Base-by-base conservation (phyloP, 2,888 invertebrate species). In the Pyrrhosoma nymphula region DNA sequence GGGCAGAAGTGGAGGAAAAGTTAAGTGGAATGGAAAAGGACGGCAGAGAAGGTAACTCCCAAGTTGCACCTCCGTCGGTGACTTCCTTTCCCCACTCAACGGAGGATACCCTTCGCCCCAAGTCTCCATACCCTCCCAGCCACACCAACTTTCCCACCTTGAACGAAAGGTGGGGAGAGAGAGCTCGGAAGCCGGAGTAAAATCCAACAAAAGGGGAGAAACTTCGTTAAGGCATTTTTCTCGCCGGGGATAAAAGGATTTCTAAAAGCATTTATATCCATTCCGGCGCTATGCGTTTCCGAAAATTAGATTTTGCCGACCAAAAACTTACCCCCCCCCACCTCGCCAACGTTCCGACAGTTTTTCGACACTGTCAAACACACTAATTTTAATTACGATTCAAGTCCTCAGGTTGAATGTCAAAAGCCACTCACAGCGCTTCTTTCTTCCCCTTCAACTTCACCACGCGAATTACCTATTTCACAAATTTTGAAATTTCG, bases 341-440 rank as follows among this genome's bases (percentile, higher is more conserved):
- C 47, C 47, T 8, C 47, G 47, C 47, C 47, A 47, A 47, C 47
- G 82, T 82, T 82, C 82, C 16, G 14, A 82, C 82, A 30, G 82
- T 82, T 82, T 82, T 82, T 82, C 82, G 82, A 26, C 16, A 82
- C 82, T 82, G 82, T 82, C 82, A 82, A 82, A 82, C 82, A 82
- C 82, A 82, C 82, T 82, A 82, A 82, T 82, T 69, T 26, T 82
- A 82, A 82, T 82, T 82, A 82, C 30, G 82, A 69, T n/a, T 69
- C 69, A 69, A n/a, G 26, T n/a, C n/a, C 69, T 26, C n/a, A 26
- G 10, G 69, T 3, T 26, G 26, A n/a, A 69, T 69, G 69, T 69
- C 26, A 69, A 69, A 69, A 69, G 69, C 69, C 69, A 69, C 69
- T 69, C n/a, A 47, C 69, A 20, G 69, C 69, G 6, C 69, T n/a